phyloP scores from a whole-genome alignment of 2,113 vertebrate genomes.

The Rutilus rutilus region DNA sequence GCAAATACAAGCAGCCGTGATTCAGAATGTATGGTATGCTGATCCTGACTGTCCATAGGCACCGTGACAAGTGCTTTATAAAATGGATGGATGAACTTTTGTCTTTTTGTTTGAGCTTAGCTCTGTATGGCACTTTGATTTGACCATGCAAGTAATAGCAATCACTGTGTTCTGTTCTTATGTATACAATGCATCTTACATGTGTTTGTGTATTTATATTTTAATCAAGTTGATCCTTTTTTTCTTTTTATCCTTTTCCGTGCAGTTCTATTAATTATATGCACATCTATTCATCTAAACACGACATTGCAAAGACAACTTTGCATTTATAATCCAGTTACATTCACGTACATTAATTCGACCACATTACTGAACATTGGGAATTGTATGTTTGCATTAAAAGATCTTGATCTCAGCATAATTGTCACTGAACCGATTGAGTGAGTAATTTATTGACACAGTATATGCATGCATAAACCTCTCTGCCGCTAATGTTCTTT shows the following conservation, averaged over 20 bases:
- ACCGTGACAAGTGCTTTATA: background rate
- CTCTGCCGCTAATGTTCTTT: no score
- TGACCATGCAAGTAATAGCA: background rate
- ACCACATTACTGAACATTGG: background rate
- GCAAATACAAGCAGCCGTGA: background rate
- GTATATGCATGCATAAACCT: background rate
- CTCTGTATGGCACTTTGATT: background rate
- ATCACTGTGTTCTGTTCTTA: background rate
- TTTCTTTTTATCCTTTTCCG: background rate
- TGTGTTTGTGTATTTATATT: background rate
- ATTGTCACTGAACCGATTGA: background rate
- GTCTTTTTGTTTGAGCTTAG: background rate
- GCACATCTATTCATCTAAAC: background rate
- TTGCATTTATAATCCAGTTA: background rate
- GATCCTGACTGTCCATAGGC: constrained; percentile 19
- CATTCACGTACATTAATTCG: background rate
- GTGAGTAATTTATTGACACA: background rate
- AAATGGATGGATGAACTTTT: background rate
- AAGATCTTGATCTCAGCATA: background rate
- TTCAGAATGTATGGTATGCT: background rate
- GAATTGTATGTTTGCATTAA: background rate
- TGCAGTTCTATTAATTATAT: background rate
- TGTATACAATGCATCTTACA: background rate
- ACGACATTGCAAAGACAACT: background rate
- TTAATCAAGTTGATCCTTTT: background rate